These are phyloP conservation scores for Siderastrea siderea DNA, from an alignment of 92 coral and sea anemone species.

Conservation along the genomic window DNA sequence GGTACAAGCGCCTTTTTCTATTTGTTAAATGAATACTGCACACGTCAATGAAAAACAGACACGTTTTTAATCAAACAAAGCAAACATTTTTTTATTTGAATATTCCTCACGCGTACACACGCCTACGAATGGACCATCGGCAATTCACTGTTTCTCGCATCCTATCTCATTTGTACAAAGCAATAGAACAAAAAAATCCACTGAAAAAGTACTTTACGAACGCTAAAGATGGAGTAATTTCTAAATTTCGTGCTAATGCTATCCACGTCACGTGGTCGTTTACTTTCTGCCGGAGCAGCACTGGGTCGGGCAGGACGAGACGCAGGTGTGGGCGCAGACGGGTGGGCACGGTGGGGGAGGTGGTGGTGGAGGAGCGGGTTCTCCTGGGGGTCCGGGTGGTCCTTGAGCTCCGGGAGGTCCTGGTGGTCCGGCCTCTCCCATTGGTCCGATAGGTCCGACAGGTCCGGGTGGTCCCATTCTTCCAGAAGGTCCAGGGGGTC, in stretches of 20 bases:
- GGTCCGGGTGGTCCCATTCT: slow-evolving; percentile 99
- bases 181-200: slow-evolving; percentile 80
- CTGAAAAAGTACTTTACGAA: slow-evolving; percentile 74
- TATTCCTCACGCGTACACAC: slow-evolving; percentile 51
- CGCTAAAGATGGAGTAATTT: slow-evolving; percentile 59
- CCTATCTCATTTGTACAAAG: slow-evolving; percentile 81
- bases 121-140: slow-evolving; percentile 61
- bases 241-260: slow-evolving; percentile 42
- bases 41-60: not conserved
- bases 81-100: slow-evolving; percentile 59
- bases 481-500: slow-evolving; percentile 99
- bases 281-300: slow-evolving; percentile 97
- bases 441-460: slow-evolving; percentile 99
- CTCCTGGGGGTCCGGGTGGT: slow-evolving; percentile 99
- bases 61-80: slow-evolving; percentile 47
- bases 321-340: slow-evolving; percentile 99
- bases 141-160: slow-evolving; percentile 35
- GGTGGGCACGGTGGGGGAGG: slow-evolving; percentile 99
- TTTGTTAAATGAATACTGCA: too few relatives aligned
- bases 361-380: slow-evolving; percentile 99
- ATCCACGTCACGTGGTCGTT: slow-evolving; percentile 69
- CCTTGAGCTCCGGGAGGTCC: slow-evolving; percentile 99
- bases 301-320: slow-evolving; percentile 88
- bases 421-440: slow-evolving; percentile 99
- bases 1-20: too few relatives aligned